Evolutionary conservation across 1,140 invertebrate species (phyloP), one percentile per base, ranked within the genome.

Genomic region (Dreissena polymorpha): DNA sequence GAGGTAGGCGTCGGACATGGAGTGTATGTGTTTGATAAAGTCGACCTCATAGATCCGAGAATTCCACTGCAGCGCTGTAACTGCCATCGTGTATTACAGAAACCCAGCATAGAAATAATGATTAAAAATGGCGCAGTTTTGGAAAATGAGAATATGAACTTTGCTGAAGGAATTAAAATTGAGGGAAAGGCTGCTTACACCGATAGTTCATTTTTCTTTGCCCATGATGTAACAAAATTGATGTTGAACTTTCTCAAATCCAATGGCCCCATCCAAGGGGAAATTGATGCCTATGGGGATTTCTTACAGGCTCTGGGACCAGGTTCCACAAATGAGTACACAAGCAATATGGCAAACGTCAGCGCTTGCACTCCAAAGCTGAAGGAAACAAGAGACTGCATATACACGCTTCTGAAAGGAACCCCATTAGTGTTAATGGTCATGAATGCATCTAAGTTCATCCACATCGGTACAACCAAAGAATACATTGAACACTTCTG

Each of bases 231-330:
- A n/a, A 86, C 91, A 0, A 88, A 89, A 53, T 91, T 90, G 83
- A 84, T 94, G 29, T 67, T 94, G 0, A 68, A 90, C 7, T 92
- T 93, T 67, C 90, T 89, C 14, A 86, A 90, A 64, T 77, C 85
- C 12, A 76, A 90, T 65, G 86, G 90, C 29, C 86, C 88, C 14
- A 69, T 93, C n/a, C 83, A 82, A 16, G 91, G 90, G 88, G 94
- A 94, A 89, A 91, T 94, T 67, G 93, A 93, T 90, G 93, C 92
- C n/a, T 94, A 94, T 88, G 92, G 93, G 14, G 93, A 94, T 85
- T 94, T 94, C 85, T 82, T 94, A 16, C 93, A 93, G 82, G 89
- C 93, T 8, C 85, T 94, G 8, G 94, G 94, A 3, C 84, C 85
- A 25, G 71, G 82, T 53, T 86, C 93, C 14, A 89, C 85, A 10